Base-by-base conservation (phyloP, 2,797 vertebrate genomes). In the Diglossa cyanea region DNA sequence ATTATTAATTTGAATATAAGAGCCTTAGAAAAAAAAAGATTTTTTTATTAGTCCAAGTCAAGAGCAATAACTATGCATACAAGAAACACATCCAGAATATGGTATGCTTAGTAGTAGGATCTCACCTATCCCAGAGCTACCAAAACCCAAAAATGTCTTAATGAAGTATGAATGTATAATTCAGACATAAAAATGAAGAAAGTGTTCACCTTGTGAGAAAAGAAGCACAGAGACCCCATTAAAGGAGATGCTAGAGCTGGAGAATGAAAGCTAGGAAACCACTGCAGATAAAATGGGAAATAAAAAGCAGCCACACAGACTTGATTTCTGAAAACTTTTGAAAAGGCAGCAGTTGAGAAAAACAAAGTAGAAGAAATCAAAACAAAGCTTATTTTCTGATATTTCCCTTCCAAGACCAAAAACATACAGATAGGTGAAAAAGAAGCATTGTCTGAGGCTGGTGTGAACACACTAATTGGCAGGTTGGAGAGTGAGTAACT, bases 361-460 rank as follows among this genome's bases (percentile, higher is more conserved):
- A 95, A 86, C 42, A 86, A 88, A 94, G 37, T 30, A 57, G 31
- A 63, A 70, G 17, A 86, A 92, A 94, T 72, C n/a, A 84, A 93
- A 95, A 78, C 35, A 55, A 78, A 48, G 28, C 33, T 78, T 88
- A 33, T 86, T 88, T 83, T 90, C 58, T 90, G 70, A 75, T 17
- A 88, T 51, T 88, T 53, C 62, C 23, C 54, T 73, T n/a, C n/a
- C 48, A 63, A 78, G 54, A 82, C n/a, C 15, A 92, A 71, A 85
- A 94, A 80, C 66, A 75, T 21, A 51, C 18, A 93, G 62, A 58
- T 16, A 33, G 15, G 53, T 67, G 57, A 35, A 20, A 24, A 24
- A 33, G 50, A 79, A 76, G n/a, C 39, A 86, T 6, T 88, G 86
- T 55, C 45, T 80, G 26, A 61, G 42, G 53, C 72, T 51, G 66